A percentile compares a stretch with the other conserved stretches of the same genome.
phyloP scores from a whole-genome alignment of 2,797 vertebrate species.

The Pogoniulus pusillus region DNA sequence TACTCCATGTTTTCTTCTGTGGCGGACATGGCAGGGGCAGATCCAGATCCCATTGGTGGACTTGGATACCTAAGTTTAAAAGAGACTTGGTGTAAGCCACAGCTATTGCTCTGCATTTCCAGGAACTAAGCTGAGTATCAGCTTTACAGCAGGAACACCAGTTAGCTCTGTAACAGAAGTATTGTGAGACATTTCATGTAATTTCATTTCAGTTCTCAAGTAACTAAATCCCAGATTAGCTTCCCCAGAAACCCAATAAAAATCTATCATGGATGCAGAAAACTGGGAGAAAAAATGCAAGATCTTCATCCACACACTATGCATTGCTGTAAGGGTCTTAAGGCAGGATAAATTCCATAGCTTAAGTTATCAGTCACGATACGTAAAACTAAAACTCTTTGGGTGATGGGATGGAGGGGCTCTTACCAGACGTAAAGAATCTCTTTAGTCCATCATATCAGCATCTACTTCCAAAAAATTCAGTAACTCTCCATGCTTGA shows the following conservation, averaged over 20 bases:
- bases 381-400: not conserved
- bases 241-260: not conserved
- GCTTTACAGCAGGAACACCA: not conserved
- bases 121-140: not conserved
- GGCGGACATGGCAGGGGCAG: conserved; percentile 79
- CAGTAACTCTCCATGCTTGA: not conserved
- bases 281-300: not conserved
- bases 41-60: conserved; percentile 79
- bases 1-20: conserved; percentile 91
- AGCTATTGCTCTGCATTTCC: not conserved
- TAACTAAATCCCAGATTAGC: not conserved
- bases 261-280: not conserved
- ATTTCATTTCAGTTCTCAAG: not conserved
- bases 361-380: not conserved
- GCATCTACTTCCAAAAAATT: not conserved
- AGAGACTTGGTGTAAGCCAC: not conserved
- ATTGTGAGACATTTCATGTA: not conserved
- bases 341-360: not conserved
- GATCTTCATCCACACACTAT: not conserved
- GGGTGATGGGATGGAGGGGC: not conserved
- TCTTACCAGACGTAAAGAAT: not conserved
- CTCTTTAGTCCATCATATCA: not conserved
- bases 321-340: not conserved
- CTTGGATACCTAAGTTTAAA: conserved; percentile 83
- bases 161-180: not conserved